Percentiles rank a stretch among this genome's conserved stretches.
phyloP scores from a whole-genome alignment of 2,888 invertebrate species.

The Baronia brevicornis region DNA sequence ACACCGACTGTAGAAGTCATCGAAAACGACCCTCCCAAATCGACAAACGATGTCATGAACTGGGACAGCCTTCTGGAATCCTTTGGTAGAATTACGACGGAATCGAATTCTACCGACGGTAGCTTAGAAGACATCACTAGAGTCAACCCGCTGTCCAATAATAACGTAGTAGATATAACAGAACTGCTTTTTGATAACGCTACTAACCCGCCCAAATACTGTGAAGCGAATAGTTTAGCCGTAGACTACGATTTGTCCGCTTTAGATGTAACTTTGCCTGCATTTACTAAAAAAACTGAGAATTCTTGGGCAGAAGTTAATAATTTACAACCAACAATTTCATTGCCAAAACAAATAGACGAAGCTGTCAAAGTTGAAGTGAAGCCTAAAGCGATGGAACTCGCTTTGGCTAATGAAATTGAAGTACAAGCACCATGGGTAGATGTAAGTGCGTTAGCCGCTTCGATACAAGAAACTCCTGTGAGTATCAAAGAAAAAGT shows the following conservation, averaged over 20 bases:
- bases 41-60: slow-evolving; percentile 44
- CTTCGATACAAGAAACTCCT: slow-evolving; percentile 78
- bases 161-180: slow-evolving; percentile 51
- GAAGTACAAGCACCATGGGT: slow-evolving; percentile 86
- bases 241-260: slow-evolving; percentile 54
- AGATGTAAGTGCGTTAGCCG: slow-evolving; percentile 81
- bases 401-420: slow-evolving; percentile 84
- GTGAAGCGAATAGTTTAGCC: slow-evolving; percentile 32
- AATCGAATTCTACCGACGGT: slow-evolving; percentile 58
- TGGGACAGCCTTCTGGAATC: slow-evolving; percentile 67
- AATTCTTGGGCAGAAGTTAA: slow-evolving; percentile 43
- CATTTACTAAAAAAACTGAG: slow-evolving; percentile 33
- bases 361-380: slow-evolving; percentile 38
- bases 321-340: slow-evolving; percentile 33
- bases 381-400: slow-evolving; percentile 77
- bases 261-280: slow-evolving; percentile 39
- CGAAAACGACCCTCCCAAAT: slow-evolving; percentile 29
- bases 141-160: slow-evolving; percentile 34
- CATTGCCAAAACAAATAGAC: slow-evolving; percentile 21
- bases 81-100: slow-evolving; percentile 61
- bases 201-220: slow-evolving; percentile 38
- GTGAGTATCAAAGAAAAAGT: slow-evolving; percentile 77
- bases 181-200: slow-evolving; percentile 56
- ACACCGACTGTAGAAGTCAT: slow-evolving; percentile 27
- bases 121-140: slow-evolving; percentile 53